Evolutionary conservation across 1,140 invertebrate genomes (phyloP).

Genomic region (Mactra quadrangularis): DNA sequence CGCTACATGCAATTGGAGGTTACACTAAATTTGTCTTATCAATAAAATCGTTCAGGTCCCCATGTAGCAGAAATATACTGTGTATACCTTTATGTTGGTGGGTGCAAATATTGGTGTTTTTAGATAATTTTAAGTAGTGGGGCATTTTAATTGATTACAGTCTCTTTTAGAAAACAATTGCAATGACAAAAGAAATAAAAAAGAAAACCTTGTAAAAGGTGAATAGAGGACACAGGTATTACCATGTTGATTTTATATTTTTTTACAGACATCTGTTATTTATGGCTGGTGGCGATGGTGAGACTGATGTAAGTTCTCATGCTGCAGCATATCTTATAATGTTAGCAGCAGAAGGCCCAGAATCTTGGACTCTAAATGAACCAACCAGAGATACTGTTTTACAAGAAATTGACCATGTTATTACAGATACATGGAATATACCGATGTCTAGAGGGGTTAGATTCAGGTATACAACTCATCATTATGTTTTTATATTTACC

Average conservation of each 20-base stretch:
- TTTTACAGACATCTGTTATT: constrained; percentile 5
- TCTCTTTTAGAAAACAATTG: neutral
- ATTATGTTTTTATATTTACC: too few relatives aligned
- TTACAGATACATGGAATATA: constrained; percentile 45
- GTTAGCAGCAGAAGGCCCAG: constrained; percentile 27
- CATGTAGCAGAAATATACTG: too few relatives aligned
- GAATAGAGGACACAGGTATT: too few relatives aligned
- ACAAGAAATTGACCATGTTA: constrained; percentile 21
- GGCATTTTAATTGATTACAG: neutral
- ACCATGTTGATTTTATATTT: neutral
- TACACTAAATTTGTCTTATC: too few relatives aligned
- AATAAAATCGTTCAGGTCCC: too few relatives aligned
- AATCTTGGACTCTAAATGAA: constrained; percentile 18
- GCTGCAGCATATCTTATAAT: constrained; percentile 35
- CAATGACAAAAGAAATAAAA: neutral
- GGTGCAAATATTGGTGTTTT: too few relatives aligned
- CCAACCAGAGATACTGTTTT: constrained; percentile 30
- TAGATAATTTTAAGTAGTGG: too few relatives aligned
- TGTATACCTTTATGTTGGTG: too few relatives aligned
- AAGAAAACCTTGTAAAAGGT: too few relatives aligned
- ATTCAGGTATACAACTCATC: too few relatives aligned
- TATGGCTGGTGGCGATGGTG: neutral
- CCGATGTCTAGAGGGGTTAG: constrained; percentile 31
- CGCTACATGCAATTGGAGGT: too few relatives aligned
- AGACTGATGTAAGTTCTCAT: constrained; percentile 41